A percentile compares a stretch with the other conserved stretches of the same genome.
These are phyloP conservation scores for Diachasmimorpha longicaudata DNA, from an alignment of 1,140 invertebrate species.

Conservation along the genomic window DNA sequence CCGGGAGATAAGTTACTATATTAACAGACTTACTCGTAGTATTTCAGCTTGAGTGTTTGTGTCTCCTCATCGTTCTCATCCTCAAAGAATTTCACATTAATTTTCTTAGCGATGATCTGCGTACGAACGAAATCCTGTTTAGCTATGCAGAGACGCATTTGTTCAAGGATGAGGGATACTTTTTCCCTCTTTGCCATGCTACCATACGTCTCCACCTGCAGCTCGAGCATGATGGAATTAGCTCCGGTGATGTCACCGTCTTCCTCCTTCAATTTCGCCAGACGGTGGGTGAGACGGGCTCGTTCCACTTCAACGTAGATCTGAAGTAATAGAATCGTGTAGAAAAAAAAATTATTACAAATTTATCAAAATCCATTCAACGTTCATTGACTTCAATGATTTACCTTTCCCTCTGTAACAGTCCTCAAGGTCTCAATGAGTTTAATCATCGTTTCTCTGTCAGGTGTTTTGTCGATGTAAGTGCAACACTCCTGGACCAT, in stretches of 20 bases:
- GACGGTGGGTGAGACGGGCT: slow-evolving; percentile 91
- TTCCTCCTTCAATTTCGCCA: slow-evolving; percentile 92
- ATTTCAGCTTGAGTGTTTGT: slow-evolving; percentile 89
- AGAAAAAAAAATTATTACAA: too few species aligned
- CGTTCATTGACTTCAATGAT: too few species aligned
- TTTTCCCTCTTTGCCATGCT: slow-evolving; percentile 99
- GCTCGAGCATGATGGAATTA: slow-evolving; percentile 92
- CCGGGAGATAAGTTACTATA: not conserved
- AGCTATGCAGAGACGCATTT: slow-evolving; percentile 96
- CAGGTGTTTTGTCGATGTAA: slow-evolving; percentile 93
- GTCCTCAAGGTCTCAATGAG: slow-evolving; percentile 94
- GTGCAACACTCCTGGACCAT: slow-evolving; percentile 98
- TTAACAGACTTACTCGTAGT: slow-evolving; percentile 70
- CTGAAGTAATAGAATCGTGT: slow-evolving; percentile 54
- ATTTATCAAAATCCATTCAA: too few species aligned
- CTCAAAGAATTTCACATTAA: slow-evolving; percentile 96
- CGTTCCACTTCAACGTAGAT: slow-evolving; percentile 99
- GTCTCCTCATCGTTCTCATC: slow-evolving; percentile 83
- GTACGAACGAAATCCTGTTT: slow-evolving; percentile 97
- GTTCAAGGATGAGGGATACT: slow-evolving; percentile 96
- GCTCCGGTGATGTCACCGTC: slow-evolving; percentile 92
- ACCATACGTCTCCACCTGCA: slow-evolving; percentile 99
- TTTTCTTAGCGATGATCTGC: slow-evolving; percentile 99
- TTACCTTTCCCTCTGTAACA: slow-evolving; percentile 95
- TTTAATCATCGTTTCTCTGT: slow-evolving; percentile 90